Evolutionary conservation across 2,888 invertebrate genomes (phyloP).

Genomic region (Koerneria pararmatus): DNA sequence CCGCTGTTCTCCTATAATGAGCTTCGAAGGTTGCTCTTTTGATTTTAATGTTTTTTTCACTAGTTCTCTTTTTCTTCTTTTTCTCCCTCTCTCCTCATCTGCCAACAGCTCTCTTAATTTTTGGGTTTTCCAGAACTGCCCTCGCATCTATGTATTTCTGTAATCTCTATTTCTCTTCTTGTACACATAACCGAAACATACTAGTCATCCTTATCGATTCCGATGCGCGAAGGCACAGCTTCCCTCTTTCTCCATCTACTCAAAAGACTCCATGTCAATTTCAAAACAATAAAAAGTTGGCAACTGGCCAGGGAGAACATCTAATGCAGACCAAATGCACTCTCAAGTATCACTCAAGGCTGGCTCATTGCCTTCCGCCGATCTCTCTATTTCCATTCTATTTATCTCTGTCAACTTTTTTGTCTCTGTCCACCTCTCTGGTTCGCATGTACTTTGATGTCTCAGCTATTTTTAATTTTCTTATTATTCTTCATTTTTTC

Average conservation of each 20-base stretch:
- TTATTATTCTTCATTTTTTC: no score
- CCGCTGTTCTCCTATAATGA: neutral
- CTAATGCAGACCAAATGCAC: no score
- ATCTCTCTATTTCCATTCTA: neutral
- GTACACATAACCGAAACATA: constrained; percentile 7
- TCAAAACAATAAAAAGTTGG: no score
- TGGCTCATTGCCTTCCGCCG: neutral
- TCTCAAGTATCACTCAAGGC: neutral
- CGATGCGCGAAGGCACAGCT: neutral
- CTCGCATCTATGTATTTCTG: no score
- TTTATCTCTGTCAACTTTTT: neutral
- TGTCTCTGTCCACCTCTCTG: no score
- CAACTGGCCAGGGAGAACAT: no score
- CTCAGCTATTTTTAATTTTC: no score
- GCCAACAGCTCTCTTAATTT: neutral
- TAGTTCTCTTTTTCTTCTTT: neutral
- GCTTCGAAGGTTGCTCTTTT: neutral
- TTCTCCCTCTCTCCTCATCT: neutral
- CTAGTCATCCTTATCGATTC: neutral
- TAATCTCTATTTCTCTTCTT: neutral
- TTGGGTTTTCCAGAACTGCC: no score
- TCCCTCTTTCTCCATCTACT: neutral
- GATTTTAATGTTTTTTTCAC: neutral
- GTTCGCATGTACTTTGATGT: no score
- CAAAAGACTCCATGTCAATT: neutral